A percentile compares a stretch with the other conserved stretches of the same genome.
phyloP scores from a whole-genome alignment of 2,797 vertebrate species.

The Gymnothorax reevesii region DNA sequence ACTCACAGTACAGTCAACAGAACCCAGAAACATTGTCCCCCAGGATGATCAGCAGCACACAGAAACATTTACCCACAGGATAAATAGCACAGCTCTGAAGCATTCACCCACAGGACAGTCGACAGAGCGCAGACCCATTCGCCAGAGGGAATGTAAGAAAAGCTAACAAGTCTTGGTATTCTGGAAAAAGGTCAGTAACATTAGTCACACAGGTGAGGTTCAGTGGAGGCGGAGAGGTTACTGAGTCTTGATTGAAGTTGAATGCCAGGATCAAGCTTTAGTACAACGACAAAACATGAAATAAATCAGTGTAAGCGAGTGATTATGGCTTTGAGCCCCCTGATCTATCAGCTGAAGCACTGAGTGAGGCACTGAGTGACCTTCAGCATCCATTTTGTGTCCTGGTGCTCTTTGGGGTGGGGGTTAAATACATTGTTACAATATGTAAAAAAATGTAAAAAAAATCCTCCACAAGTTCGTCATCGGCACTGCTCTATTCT shows the following conservation, averaged over 20 bases:
- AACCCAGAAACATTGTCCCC: slow-evolving; percentile 10
- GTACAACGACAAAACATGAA: no score
- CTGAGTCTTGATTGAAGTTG: no score
- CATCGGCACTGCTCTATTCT: not conserved
- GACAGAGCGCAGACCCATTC: not conserved
- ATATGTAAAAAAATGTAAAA: not conserved
- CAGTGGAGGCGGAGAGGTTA: not conserved
- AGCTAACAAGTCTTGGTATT: not conserved
- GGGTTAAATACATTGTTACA: not conserved
- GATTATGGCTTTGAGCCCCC: no score
- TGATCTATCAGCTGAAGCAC: no score
- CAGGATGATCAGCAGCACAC: not conserved
- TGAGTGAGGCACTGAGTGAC: not conserved
- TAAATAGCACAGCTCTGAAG: slow-evolving; percentile 25
- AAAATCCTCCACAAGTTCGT: not conserved
- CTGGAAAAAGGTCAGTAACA: not conserved
- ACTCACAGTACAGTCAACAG: slow-evolving; percentile 32
- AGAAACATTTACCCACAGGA: slow-evolving; percentile 20
- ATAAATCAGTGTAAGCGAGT: no score
- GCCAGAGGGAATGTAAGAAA: not conserved
- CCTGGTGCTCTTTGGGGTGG: no score
- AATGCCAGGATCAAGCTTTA: no score
- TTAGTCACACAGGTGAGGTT: not conserved
- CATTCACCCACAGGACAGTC: not conserved
- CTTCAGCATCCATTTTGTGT: not conserved